Evolutionary conservation across 2,113 vertebrate species (phyloP), one percentile per base, ranked within the genome.

Genomic region (Oryzias javanicus): DNA sequence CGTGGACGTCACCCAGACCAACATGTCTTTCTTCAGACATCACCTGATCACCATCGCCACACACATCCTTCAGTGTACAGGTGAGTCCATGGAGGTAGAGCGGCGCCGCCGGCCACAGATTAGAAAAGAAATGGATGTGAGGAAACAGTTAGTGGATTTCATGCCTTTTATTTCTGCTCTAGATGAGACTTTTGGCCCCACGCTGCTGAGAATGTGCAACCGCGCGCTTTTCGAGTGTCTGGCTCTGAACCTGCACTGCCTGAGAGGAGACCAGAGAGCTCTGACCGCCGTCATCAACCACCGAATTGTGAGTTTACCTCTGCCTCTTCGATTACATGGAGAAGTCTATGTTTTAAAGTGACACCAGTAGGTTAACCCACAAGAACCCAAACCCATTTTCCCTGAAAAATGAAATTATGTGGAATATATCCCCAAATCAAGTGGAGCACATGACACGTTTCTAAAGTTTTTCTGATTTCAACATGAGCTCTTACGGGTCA

Each of bases 191-290:
- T 97, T 96, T 55, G 95, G 94, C 12, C 92, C 91, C 6, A 91
- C 88, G 14, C 79, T 97, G 79, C 72, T 97, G 63, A 94, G 94
- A 78, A 78, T 96, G 84, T 96, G 95, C 74, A 96, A 94, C 84
- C 94, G 94, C 76, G 93, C 93, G 0, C 81, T 97, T 44, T 95
- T 97, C 58, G 94, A 96, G 70, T 97, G 94, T 80, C 86, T 97
- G 42, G 94, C 94, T 8, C 90, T 97, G 49, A 97, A 97, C 81
- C 90, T 96, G 58, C 91, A 93, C 84, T 96, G 95, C 56, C 80
- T 97, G 60, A 89, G 93, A 51, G 95, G 95, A 66, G 94, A 96
- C 77, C 94, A 94, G 74, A 86, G 85, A 17, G 94, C 94, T 16
- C 90, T 97, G 0, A 94, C 94, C 0, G 83, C 92, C 0, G 93